These are phyloP conservation scores for Drosophila suzukii DNA, from an alignment of 1,140 invertebrate species.

Conservation along the genomic window DNA sequence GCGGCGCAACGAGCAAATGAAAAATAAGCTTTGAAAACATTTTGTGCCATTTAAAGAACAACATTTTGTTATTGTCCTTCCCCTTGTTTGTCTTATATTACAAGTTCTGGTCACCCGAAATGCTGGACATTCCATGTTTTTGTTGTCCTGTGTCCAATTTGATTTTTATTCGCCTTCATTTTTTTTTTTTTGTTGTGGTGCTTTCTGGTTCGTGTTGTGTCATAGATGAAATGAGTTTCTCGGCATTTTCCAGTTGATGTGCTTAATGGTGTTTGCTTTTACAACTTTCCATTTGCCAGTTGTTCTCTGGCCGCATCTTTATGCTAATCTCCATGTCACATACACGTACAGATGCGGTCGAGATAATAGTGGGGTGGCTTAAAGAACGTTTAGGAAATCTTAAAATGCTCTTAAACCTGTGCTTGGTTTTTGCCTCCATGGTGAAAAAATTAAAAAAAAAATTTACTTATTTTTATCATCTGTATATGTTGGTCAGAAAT, in stretches of 20 bases:
- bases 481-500: too few species aligned
- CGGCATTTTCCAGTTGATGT: slow-evolving; percentile 77
- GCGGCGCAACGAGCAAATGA: slow-evolving; percentile 67
- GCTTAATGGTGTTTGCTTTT: slow-evolving; percentile 81
- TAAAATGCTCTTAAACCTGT: background rate
- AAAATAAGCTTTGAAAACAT: slow-evolving; percentile 82
- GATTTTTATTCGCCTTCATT: slow-evolving; percentile 66
- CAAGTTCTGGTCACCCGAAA: slow-evolving; percentile 62
- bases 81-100: slow-evolving; percentile 79
- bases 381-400: background rate
- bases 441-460: too few species aligned
- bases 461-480: too few species aligned
- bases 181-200: slow-evolving; percentile 24
- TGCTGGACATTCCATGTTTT: slow-evolving; percentile 67
- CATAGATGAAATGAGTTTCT: slow-evolving; percentile 77
- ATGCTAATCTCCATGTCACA: slow-evolving; percentile 75
- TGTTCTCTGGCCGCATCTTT: slow-evolving; percentile 57
- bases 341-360: slow-evolving; percentile 18
- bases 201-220: slow-evolving; percentile 31
- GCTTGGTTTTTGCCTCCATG: background rate
- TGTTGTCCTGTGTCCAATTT: slow-evolving; percentile 71
- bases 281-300: slow-evolving; percentile 65
- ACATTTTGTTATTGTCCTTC: slow-evolving; percentile 69
- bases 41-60: slow-evolving; percentile 82
- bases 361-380: slow-evolving; percentile 3